Percentiles rank a stretch among this genome's conserved stretches.
Conservation (phyloP, 2,113 vertebrate genomes). For the Clarias macrocephalus region DNA sequence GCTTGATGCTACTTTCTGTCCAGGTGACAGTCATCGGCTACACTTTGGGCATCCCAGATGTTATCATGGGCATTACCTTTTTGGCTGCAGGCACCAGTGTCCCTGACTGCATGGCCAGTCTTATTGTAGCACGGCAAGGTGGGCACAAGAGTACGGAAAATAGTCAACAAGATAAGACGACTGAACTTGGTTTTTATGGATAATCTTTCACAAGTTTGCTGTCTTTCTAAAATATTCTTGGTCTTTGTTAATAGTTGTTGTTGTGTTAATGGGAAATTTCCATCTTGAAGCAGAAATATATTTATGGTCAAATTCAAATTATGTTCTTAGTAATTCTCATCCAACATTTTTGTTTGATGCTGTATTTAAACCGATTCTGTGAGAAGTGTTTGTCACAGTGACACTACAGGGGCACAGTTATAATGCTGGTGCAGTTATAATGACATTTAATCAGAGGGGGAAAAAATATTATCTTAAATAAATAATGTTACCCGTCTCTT, state of each 20-base stretch:
- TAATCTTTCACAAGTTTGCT: not conserved
- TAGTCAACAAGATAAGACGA: not conserved
- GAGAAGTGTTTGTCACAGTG: not conserved
- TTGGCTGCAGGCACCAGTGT: slow-evolving; percentile 96
- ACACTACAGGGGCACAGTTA: not conserved
- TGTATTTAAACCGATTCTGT: not conserved
- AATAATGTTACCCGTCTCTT: too few relatives aligned
- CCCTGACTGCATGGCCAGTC: slow-evolving; percentile 97
- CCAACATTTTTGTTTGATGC: not conserved
- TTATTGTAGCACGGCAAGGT: slow-evolving; percentile 97
- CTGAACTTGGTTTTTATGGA: not conserved
- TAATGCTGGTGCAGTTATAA: not conserved
- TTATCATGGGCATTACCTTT: slow-evolving; percentile 99
- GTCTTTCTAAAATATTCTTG: not conserved
- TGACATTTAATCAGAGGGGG: not conserved
- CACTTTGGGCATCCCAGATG: slow-evolving; percentile 93
- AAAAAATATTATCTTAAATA: not conserved
- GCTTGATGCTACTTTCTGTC: slow-evolving; percentile 14
- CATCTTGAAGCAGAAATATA: not conserved
- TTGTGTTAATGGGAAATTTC: not conserved
- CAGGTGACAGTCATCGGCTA: slow-evolving; percentile 97
- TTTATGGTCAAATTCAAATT: not conserved
- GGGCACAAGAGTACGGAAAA: not conserved
- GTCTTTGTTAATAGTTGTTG: not conserved
- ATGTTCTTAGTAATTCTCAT: not conserved